Evolutionary conservation across 37 sponge, comb jelly and placozoan species (phyloP).

Genomic region (Oopsacas minuta): DNA sequence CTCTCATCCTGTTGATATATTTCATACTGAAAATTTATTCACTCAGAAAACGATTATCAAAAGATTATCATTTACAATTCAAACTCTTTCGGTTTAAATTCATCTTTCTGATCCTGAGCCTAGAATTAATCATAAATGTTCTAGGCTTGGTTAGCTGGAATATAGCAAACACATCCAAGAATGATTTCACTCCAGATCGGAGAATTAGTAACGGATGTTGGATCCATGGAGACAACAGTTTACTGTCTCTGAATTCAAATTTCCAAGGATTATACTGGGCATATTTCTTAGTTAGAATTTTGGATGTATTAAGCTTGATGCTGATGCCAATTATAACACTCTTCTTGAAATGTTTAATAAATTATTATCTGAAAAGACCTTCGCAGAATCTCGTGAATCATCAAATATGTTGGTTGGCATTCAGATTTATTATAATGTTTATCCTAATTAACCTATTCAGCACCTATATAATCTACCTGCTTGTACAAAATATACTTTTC

Average conservation of each 20-base stretch:
- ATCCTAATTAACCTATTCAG: neutral
- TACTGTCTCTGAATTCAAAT: neutral
- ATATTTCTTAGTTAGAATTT: neutral
- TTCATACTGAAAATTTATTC: neutral
- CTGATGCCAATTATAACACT: neutral
- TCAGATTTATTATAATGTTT: neutral
- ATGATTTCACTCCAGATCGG: neutral
- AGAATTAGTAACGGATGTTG: neutral
- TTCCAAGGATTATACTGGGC: neutral
- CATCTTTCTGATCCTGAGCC: neutral
- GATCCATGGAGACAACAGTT: neutral
- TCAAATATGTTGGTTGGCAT: neutral
- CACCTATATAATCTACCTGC: neutral
- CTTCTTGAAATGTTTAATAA: neutral
- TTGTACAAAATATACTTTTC: neutral
- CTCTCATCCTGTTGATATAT: neutral
- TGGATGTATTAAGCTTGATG: neutral
- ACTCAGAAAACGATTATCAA: neutral
- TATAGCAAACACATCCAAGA: neutral
- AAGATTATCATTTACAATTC: neutral
- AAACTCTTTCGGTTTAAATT: neutral
- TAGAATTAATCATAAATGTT: neutral
- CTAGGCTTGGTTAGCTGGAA: neutral
- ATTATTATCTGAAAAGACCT: neutral
- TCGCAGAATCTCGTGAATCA: neutral